Evolutionary conservation across 2,888 invertebrate species (phyloP).

Genomic region (Chrysolina haemoptera): DNA sequence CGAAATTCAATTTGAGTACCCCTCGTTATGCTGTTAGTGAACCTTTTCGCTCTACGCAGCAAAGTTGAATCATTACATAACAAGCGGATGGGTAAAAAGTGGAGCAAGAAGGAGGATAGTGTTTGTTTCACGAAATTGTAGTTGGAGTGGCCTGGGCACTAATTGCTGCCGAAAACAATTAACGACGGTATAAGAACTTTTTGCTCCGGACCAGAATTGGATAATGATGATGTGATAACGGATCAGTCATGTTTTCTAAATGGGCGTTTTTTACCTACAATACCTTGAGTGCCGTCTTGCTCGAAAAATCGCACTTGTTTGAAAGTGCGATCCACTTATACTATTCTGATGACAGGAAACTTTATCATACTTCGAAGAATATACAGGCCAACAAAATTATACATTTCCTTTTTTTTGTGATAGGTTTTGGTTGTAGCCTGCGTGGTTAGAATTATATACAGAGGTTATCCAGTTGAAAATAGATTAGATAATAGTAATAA

Average conservation of each 20-base stretch:
- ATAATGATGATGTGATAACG: neutral
- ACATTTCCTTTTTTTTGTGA: too few species aligned
- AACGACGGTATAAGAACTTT: neutral
- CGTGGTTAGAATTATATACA: too few species aligned
- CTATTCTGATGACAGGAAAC: too few species aligned
- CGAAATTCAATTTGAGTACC: constrained; percentile 47
- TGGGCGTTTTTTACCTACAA: too few species aligned
- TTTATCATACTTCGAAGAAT: too few species aligned
- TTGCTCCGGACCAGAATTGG: neutral
- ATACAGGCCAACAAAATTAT: too few species aligned
- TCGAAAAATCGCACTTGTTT: too few species aligned
- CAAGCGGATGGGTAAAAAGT: constrained; percentile 43
- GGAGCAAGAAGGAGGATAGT: constrained; percentile 32
- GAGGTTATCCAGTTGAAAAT: too few species aligned
- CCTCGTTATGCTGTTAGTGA: constrained; percentile 45
- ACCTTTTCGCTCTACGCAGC: constrained; percentile 25
- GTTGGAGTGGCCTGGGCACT: constrained; percentile 13
- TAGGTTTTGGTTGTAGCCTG: too few species aligned
- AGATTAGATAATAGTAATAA: too few species aligned
- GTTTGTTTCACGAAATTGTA: constrained; percentile 10
- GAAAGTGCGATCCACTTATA: too few species aligned
- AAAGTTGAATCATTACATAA: constrained; percentile 45
- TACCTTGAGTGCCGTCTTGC: too few species aligned
- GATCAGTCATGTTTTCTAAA: neutral
- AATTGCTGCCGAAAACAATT: constrained; percentile 13